Conservation (phyloP, 92 coral and sea anemone species). For the Montipora capitata region DNA sequence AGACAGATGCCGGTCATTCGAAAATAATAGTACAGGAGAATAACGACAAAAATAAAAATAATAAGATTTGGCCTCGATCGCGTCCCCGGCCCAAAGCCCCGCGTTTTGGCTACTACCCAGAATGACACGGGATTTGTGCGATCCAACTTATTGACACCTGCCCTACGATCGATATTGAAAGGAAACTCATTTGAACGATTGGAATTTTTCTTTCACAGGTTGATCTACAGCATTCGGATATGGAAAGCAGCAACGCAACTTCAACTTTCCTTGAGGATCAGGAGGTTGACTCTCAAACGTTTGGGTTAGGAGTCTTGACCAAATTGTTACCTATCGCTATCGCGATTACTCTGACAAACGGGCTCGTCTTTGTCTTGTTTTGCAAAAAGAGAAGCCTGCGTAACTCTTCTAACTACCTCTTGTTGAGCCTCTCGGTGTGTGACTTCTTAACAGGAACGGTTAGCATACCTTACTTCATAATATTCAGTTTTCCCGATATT, state of each 20-base stretch:
- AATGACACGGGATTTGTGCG: too few relatives aligned
- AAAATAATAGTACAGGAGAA: too few relatives aligned
- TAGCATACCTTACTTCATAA: conserved; percentile 32
- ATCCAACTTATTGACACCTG: too few relatives aligned
- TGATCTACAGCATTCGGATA: neutral
- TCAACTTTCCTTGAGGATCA: neutral
- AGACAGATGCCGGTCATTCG: too few relatives aligned
- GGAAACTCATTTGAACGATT: too few relatives aligned
- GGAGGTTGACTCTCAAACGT: neutral
- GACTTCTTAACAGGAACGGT: conserved; percentile 46
- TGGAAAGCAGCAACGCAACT: conserved; percentile 10
- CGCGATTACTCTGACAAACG: conserved; percentile 14
- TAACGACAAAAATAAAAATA: too few relatives aligned
- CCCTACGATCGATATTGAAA: too few relatives aligned
- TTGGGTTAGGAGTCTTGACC: neutral
- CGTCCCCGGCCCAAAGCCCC: too few relatives aligned
- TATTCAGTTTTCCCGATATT: neutral
- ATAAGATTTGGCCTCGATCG: too few relatives aligned
- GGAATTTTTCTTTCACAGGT: too few relatives aligned
- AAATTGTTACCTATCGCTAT: conserved; percentile 32
- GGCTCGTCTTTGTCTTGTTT: conserved; percentile 31
- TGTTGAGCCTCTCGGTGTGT: conserved; percentile 32
- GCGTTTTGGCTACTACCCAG: too few relatives aligned
- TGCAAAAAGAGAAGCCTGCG: conserved; percentile 30
- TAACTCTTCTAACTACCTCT: conserved; percentile 27